Base-by-base conservation (phyloP, 2,113 vertebrate species). In the Tamias sibiricus region DNA sequence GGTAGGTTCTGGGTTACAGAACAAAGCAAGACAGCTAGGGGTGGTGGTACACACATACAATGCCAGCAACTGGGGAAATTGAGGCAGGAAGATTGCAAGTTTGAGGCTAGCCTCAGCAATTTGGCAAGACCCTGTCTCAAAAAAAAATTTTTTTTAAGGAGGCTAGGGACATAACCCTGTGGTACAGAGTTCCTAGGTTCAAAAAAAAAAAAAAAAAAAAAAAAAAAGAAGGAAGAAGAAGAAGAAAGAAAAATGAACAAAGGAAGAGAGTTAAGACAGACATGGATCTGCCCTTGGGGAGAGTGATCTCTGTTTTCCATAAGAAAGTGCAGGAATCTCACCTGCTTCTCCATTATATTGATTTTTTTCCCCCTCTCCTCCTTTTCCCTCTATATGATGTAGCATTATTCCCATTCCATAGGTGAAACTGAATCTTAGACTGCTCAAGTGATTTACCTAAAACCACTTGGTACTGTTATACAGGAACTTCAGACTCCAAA, bases 391-490 rank as follows among this genome's bases (percentile, higher is more conserved):
- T 79, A 4, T 81, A 4, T 72, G 62, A 62, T 54, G n/a, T 28
- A 68, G 11, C 72, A 69, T 79, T 85, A 54, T 85, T 71, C 35
- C 28, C n/a, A 20, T 82, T 91, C 59, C 68, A 1, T 66, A 80
- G 83, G 6, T 79, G 24, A 87, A 91, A 91, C 37, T 86, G 42
- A 96, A 30, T 52, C 74, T 93, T 57, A 75, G 52, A 64, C 69
- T 86, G 13, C 30, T 89, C 71, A 69, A 0, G 5, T 84, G n/a
- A 83, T 16, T 82, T 47, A 93, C n/a, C 64, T 82, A 22, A 76
- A 26, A 57, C 66, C 22, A 49, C 22, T 52, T 1, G 49, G 44
- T 74, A 11, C 35, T 77, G 32, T 76, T 52, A 37, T 72, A 26
- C 59, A 77, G 14, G 77, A 77, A 93, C 75, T 92, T 87, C 19